phyloP scores from a whole-genome alignment of 2,888 invertebrate genomes.

The Apodemia duryi region DNA sequence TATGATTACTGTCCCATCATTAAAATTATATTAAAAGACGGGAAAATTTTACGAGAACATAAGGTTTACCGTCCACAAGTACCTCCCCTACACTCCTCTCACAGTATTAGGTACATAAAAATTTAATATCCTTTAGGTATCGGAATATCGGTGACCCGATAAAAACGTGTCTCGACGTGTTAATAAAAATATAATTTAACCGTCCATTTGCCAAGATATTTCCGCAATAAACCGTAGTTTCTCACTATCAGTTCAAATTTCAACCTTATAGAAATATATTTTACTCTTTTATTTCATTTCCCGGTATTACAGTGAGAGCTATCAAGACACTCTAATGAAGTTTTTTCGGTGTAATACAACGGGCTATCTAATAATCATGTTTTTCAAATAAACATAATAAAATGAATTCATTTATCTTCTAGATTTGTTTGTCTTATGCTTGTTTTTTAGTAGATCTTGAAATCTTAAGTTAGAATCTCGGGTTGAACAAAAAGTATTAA shows the following conservation, averaged over 20 bases:
- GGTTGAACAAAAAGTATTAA: too few relatives aligned
- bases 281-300: not conserved
- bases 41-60: not conserved
- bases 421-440: too few relatives aligned
- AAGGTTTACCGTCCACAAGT: not conserved
- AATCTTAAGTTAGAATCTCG: too few relatives aligned
- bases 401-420: too few relatives aligned
- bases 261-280: not conserved
- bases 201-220: conserved; percentile 7
- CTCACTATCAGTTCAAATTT: not conserved
- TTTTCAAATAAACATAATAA: not conserved
- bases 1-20: conserved; percentile 3
- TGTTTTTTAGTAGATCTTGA: too few relatives aligned
- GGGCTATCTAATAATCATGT: not conserved
- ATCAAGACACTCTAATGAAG: not conserved
- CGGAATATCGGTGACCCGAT: conserved; percentile 5
- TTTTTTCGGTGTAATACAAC: not conserved
- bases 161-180: not conserved
- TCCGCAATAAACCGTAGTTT: not conserved
- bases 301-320: not conserved
- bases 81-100: not conserved
- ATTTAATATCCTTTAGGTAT: conserved; percentile 5
- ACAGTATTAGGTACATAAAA: conserved; percentile 4
- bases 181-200: not conserved
- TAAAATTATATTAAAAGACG: not conserved